phyloP scores from a whole-genome alignment of 2,113 vertebrate species.

The Penelope pileata region DNA sequence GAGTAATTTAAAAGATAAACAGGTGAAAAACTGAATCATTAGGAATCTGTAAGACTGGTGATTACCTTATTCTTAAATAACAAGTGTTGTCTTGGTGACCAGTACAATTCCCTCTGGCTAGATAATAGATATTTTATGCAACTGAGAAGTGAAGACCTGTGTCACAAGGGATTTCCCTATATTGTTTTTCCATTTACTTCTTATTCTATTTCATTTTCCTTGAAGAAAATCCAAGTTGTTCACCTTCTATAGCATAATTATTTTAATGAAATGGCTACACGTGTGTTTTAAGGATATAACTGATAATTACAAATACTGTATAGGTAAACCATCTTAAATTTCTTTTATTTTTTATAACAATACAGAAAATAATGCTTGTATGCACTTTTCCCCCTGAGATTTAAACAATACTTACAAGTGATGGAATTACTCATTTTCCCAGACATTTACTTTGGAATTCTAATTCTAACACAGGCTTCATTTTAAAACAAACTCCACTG shows the following conservation, averaged over 20 bases:
- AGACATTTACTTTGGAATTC: background rate
- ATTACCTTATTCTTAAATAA: slow-evolving; percentile 21
- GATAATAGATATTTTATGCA: slow-evolving; percentile 14
- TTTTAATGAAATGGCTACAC: background rate
- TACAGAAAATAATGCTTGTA: background rate
- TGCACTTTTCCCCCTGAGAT: background rate
- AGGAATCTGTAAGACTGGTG: background rate
- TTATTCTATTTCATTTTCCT: background rate
- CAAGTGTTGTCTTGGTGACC: background rate
- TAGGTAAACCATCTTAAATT: background rate
- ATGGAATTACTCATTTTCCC: background rate
- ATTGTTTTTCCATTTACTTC: slow-evolving; percentile 14
- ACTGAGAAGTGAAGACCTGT: background rate
- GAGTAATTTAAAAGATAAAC: background rate
- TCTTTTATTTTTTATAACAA: slow-evolving; percentile 19
- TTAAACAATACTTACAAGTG: background rate
- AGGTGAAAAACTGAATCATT: background rate
- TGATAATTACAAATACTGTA: slow-evolving; percentile 5
- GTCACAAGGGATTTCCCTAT: background rate
- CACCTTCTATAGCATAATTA: background rate
- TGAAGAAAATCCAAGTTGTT: background rate
- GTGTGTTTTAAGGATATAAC: background rate
- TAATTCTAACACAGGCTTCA: background rate
- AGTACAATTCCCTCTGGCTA: background rate
- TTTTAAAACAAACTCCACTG: background rate